phyloP scores from a whole-genome alignment of 2,113 vertebrate species.

The Mobula birostris region DNA sequence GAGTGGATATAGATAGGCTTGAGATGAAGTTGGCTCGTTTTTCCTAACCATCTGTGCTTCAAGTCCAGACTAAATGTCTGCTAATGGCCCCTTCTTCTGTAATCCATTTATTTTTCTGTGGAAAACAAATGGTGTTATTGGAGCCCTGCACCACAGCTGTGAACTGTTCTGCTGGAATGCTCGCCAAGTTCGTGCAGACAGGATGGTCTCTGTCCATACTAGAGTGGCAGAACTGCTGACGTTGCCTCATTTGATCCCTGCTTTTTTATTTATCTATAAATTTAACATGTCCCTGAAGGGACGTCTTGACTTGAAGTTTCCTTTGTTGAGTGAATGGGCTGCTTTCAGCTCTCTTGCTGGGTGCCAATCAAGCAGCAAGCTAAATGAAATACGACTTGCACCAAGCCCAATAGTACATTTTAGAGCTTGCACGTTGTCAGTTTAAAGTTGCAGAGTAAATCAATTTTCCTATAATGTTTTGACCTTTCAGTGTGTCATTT shows the following conservation, averaged over 20 bases:
- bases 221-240: constrained; percentile 54
- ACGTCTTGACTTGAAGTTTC: constrained; percentile 44
- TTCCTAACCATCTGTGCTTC: constrained; percentile 59
- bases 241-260: constrained; percentile 48
- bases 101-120: constrained; percentile 49
- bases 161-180: constrained; percentile 52
- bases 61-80: constrained; percentile 55
- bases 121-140: constrained; percentile 58
- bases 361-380: constrained; percentile 44
- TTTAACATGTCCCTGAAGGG: constrained; percentile 47
- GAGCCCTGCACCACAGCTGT: constrained; percentile 52
- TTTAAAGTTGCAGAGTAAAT: constrained; percentile 60
- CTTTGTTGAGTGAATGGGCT: constrained; percentile 44
- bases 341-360: constrained; percentile 40
- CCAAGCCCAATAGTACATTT: constrained; percentile 17
- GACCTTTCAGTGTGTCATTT: constrained; percentile 77
- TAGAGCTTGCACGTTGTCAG: constrained; percentile 58
- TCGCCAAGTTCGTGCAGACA: constrained; percentile 51
- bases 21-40: constrained; percentile 53
- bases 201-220: constrained; percentile 47
- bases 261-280: constrained; percentile 52
- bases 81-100: constrained; percentile 51
- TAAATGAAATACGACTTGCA: constrained; percentile 40
- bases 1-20: constrained; percentile 46
- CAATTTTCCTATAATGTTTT: constrained; percentile 62